phyloP scores from a whole-genome alignment of 2,113 vertebrate species.

The Notarius lentiginosus region DNA sequence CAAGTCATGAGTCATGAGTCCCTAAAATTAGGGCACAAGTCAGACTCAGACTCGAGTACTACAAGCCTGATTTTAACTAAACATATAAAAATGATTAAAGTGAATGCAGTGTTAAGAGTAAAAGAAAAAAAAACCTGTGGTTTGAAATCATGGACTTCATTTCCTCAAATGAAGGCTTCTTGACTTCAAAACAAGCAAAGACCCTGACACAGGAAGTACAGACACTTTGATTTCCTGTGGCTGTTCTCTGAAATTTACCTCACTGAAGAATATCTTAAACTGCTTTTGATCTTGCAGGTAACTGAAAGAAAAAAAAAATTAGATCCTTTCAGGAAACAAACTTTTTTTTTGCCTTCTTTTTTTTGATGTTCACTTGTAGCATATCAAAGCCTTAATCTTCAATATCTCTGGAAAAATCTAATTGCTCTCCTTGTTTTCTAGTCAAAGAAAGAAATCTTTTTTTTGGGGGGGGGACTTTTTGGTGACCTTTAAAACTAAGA shows the following conservation, averaged over 20 bases:
- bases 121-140: not conserved
- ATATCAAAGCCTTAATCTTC: conserved; percentile 50
- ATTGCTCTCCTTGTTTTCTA: conserved; percentile 16
- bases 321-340: conserved; percentile 44
- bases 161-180: not conserved
- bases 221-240: conserved; percentile 15
- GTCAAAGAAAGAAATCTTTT: conserved; percentile 10
- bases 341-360: conserved; percentile 30
- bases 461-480: not conserved
- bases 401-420: conserved; percentile 37
- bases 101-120: not conserved
- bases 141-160: not conserved
- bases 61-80: not conserved
- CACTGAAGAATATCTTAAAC: conserved; percentile 31
- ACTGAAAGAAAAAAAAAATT: conserved; percentile 41
- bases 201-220: not conserved
- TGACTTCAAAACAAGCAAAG: not conserved
- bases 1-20: no score
- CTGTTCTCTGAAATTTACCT: conserved; percentile 35
- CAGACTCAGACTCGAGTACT: no score
- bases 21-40: no score
- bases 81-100: not conserved
- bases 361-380: conserved; percentile 45
- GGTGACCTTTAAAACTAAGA: conserved; percentile 33
- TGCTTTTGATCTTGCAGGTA: conserved; percentile 48